These are phyloP conservation scores for Penaeus chinensis DNA, from an alignment of 1,140 invertebrate genomes.

Conservation along the genomic window DNA sequence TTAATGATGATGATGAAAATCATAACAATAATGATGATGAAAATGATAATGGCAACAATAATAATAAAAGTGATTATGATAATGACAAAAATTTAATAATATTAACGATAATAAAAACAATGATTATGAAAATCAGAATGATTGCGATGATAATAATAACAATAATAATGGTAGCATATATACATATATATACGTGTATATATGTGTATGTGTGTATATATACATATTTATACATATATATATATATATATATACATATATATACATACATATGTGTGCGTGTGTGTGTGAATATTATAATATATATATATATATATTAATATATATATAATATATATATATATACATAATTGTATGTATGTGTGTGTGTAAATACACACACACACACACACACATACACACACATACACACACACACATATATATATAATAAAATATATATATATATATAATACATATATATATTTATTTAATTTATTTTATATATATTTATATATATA, in stretches of 20 bases:
- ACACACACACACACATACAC: neutral
- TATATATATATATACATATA: slow-evolving; percentile 1
- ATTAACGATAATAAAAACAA: too few species aligned
- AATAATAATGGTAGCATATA: neutral
- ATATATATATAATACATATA: slow-evolving; percentile 3
- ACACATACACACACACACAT: neutral
- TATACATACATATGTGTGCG: neutral
- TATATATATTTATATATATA: slow-evolving; percentile 4
- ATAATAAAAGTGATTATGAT: too few species aligned
- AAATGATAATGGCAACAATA: too few species aligned
- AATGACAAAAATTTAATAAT: too few species aligned
- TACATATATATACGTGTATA: neutral
- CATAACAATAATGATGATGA: too few species aligned
- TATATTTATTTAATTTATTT: neutral
- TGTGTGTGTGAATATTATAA: too few species aligned
- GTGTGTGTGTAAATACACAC: neutral
- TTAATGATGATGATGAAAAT: too few species aligned
- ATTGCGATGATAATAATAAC: too few species aligned
- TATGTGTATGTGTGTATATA: neutral
- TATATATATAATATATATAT: neutral
- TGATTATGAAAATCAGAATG: too few species aligned
- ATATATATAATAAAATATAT: neutral
- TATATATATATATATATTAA: neutral
- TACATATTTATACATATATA: too few species aligned
- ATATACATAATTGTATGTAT: neutral